Conservation (phyloP, 2,113 vertebrate species). For the Pterophyllum scalare region DNA sequence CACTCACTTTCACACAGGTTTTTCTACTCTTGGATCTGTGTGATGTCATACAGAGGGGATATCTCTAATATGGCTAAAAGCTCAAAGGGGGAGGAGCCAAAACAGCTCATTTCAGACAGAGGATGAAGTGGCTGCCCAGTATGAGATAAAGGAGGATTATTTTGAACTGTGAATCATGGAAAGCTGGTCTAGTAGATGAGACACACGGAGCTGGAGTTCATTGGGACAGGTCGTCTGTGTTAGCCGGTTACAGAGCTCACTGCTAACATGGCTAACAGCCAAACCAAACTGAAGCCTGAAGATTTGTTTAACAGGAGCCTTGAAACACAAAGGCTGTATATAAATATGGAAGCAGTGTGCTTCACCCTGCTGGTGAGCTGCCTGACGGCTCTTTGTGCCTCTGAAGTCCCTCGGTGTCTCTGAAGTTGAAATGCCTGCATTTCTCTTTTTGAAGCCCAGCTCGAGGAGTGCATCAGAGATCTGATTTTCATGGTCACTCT, state of each 20-base stretch:
- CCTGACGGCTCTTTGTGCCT: background rate
- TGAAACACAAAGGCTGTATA: constrained; percentile 1
- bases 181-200: background rate
- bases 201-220: no score
- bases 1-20: background rate
- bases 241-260: background rate
- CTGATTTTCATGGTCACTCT: background rate
- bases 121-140: background rate
- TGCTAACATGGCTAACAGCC: background rate
- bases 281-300: background rate
- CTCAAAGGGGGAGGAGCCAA: constrained; percentile 4
- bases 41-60: background rate
- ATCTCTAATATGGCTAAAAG: background rate
- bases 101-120: background rate
- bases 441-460: constrained; percentile 11
- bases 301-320: background rate
- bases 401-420: background rate
- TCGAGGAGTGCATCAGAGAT: background rate
- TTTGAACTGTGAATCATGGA: background rate
- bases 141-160: background rate
- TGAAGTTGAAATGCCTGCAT: background rate
- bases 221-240: background rate
- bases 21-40: background rate
- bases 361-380: background rate
- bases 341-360: background rate